Evolutionary conservation across 2,113 vertebrate species (phyloP).

Genomic region (Crotalus horridus): DNA sequence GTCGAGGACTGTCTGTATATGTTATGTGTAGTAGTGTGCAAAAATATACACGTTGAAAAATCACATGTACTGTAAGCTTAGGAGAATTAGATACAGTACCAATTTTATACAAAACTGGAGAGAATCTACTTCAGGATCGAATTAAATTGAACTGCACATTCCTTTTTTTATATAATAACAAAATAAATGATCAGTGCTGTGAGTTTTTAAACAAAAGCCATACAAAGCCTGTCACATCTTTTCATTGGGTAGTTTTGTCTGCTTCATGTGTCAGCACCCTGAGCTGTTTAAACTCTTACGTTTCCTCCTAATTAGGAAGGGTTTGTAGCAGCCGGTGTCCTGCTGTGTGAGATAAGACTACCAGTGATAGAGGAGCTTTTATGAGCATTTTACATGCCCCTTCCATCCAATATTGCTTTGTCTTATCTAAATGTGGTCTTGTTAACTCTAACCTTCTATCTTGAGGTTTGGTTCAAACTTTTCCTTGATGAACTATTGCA

Average conservation of each 20-base stretch:
- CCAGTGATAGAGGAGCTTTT: conserved; percentile 27
- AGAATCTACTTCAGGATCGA: neutral
- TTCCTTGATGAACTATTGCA: conserved; percentile 45
- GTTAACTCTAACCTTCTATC: conserved; percentile 46
- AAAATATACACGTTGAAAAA: neutral
- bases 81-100: neutral
- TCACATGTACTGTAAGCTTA: neutral
- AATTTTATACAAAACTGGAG: neutral
- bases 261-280: conserved; percentile 2
- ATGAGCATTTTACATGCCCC: conserved; percentile 48
- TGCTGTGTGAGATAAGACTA: conserved; percentile 24
- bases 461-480: conserved; percentile 29
- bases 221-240: conserved; percentile 19
- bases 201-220: neutral
- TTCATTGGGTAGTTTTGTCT: conserved; percentile 18
- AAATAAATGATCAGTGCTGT: neutral
- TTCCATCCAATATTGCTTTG: conserved; percentile 35
- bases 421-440: conserved; percentile 57
- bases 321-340: conserved; percentile 25
- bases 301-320: conserved; percentile 27
- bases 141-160: neutral
- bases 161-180: neutral
- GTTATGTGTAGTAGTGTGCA: neutral
- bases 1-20: neutral
- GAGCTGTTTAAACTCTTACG: neutral